Conservation (phyloP, 2,888 invertebrate genomes). For the Thymelicus acteon region DNA sequence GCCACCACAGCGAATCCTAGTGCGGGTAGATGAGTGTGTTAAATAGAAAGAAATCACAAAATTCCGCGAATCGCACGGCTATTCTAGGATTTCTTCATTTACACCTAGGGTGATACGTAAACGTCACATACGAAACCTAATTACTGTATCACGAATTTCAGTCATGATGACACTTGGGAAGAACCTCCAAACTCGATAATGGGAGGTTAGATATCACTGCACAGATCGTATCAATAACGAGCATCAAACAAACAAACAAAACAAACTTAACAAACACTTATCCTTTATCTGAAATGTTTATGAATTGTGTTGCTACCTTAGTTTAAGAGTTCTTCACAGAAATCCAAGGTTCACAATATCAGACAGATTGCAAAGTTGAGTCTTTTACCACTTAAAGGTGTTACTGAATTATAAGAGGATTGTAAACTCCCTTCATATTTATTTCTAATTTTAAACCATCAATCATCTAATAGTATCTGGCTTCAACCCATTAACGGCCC, state of each 20-base stretch:
- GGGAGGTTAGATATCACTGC: background rate
- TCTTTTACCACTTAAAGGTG: background rate
- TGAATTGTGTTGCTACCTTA: constrained; percentile 6
- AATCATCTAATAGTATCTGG: too few relatives aligned
- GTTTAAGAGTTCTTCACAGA: constrained; percentile 8
- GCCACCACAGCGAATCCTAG: too few relatives aligned
- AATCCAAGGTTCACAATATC: constrained; percentile 12
- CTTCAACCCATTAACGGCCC: too few relatives aligned
- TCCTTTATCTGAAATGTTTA: background rate
- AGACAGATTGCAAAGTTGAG: background rate
- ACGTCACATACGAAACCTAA: background rate
- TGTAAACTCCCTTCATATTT: background rate
- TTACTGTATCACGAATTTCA: constrained; percentile 7
- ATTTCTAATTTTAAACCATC: too few relatives aligned
- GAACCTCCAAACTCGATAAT: constrained; percentile 26
- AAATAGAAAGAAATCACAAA: too few relatives aligned
- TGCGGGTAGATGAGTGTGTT: too few relatives aligned
- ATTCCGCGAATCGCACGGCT: background rate
- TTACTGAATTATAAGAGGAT: background rate
- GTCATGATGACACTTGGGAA: constrained; percentile 15
- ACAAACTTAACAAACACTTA: background rate
- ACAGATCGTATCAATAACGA: background rate
- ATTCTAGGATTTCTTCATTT: background rate
- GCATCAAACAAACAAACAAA: background rate
- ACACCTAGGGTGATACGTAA: background rate